Evolutionary conservation across 2,113 vertebrate species (phyloP).

Genomic region (Megaceryle torquata): DNA sequence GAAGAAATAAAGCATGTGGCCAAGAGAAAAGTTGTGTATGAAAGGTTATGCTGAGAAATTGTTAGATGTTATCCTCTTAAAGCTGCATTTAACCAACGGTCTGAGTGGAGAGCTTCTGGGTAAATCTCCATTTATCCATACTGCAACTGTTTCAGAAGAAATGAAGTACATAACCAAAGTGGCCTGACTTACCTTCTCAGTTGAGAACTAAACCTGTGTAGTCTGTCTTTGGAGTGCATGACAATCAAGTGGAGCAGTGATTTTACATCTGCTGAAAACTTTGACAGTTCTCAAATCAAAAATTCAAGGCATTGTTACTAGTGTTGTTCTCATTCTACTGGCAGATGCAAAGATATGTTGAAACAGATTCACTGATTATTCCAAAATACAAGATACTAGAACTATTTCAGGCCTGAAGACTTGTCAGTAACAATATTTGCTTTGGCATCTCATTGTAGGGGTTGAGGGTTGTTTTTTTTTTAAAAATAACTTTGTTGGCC

Average conservation of each 20-base stretch:
- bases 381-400: neutral
- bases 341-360: neutral
- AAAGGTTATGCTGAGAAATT: neutral
- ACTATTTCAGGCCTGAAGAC: neutral
- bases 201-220: neutral
- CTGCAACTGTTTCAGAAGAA: neutral
- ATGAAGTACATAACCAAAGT: neutral
- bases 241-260: neutral
- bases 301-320: fast-evolving
- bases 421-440: neutral
- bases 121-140: neutral
- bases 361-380: neutral
- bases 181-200: neutral
- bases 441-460: neutral
- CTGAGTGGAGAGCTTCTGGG: neutral
- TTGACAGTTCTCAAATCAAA: neutral
- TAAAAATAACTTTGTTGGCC: neutral
- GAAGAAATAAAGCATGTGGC: neutral
- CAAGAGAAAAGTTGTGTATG: fast-evolving
- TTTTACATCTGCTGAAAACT: neutral
- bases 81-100: neutral
- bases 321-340: neutral
- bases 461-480: neutral
- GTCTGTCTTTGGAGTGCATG: neutral
- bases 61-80: neutral